Percentiles rank a stretch among this genome's conserved stretches.
phyloP scores from a whole-genome alignment of 2,797 vertebrate species.

The Choloepus didactylus region DNA sequence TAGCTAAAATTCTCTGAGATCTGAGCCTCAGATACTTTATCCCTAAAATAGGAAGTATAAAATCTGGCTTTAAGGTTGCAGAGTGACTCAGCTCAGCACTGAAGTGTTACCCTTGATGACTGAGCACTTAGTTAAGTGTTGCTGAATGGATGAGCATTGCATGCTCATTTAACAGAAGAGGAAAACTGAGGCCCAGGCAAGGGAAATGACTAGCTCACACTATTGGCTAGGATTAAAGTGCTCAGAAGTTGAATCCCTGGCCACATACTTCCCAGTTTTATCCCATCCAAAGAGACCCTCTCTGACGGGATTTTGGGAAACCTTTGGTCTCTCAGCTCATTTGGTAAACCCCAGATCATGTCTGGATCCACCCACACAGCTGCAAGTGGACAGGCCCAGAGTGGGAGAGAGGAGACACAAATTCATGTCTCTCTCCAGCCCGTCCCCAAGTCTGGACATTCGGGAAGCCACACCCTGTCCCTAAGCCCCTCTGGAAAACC shows the following conservation, averaged over 20 bases:
- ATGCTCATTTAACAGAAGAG: neutral
- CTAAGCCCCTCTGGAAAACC: conserved; percentile 65
- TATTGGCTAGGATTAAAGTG: neutral
- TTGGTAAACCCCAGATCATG: conserved; percentile 45
- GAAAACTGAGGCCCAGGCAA: neutral
- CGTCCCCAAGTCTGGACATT: conserved; percentile 73
- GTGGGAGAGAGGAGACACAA: conserved; percentile 18
- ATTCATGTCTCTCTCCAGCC: conserved; percentile 45
- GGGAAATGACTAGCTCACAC: neutral
- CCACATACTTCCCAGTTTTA: neutral
- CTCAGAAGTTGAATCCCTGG: neutral
- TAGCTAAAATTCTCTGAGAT: neutral
- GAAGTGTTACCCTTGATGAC: neutral
- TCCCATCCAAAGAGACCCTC: conserved; percentile 7
- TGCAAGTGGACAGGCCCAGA: conserved; percentile 25
- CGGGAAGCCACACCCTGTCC: conserved; percentile 76
- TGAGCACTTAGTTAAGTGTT: neutral
- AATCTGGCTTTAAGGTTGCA: neutral
- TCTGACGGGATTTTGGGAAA: conserved; percentile 60
- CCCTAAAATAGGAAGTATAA: neutral
- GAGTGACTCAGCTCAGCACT: neutral
- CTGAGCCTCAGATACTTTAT: neutral
- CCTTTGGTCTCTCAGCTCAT: conserved; percentile 39
- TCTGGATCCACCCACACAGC: conserved; percentile 64
- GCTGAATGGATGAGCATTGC: neutral